Evolutionary conservation across 2,113 vertebrate species (phyloP).

Genomic region (Accipiter virgatus): DNA sequence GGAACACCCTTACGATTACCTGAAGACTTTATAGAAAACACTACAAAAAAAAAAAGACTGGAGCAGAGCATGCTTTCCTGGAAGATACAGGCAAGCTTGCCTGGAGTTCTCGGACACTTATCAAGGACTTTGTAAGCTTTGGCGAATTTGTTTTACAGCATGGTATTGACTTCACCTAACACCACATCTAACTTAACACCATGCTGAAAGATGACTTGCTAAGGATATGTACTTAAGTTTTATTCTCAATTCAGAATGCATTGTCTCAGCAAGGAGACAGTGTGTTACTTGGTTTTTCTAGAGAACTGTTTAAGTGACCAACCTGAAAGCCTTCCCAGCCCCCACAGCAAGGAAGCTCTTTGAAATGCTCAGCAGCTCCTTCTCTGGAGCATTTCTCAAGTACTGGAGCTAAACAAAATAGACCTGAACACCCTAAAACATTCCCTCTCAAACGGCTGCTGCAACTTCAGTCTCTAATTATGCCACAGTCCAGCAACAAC

Average conservation of each 20-base stretch:
- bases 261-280: background rate
- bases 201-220: background rate
- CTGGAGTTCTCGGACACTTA: background rate
- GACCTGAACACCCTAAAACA: background rate
- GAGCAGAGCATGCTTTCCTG: background rate
- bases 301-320: background rate
- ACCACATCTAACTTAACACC: fast-evolving
- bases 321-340: background rate
- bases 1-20: background rate
- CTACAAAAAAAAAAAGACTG: fast-evolving
- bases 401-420: background rate
- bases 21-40: background rate
- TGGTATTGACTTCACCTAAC: background rate
- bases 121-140: background rate
- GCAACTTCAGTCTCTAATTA: background rate
- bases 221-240: background rate
- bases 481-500: background rate
- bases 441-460: background rate
- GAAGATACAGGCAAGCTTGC: background rate
- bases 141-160: background rate
- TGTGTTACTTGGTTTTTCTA: background rate
- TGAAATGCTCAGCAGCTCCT: background rate
- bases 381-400: background rate
- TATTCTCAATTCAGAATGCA: background rate
- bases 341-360: background rate